Evolutionary conservation across 2,113 vertebrate genomes (phyloP).

Genomic region (Plotosus lineatus): DNA sequence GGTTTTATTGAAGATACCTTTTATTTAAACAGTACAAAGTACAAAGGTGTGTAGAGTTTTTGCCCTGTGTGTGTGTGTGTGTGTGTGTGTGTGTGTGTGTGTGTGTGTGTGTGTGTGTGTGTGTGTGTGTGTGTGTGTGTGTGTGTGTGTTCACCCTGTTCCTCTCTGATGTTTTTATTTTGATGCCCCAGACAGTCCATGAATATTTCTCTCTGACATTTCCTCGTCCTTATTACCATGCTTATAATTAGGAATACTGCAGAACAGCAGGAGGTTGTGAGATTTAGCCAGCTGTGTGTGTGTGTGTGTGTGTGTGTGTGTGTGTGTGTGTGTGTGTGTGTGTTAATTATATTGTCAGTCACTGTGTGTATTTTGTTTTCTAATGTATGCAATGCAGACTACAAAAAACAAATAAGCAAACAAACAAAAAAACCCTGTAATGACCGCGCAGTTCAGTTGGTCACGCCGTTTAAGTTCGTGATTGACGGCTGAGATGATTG

Average conservation of each 20-base stretch:
- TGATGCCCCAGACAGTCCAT: constrained; percentile 25
- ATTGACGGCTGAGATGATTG: constrained; percentile 24
- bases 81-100: neutral
- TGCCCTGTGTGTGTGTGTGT: neutral
- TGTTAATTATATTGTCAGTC: neutral
- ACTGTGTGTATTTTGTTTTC: constrained; percentile 17
- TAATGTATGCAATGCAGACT: neutral
- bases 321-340: constrained; percentile 26
- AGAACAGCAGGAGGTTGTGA: constrained; percentile 44
- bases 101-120: neutral
- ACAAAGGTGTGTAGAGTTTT: neutral
- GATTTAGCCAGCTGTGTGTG: constrained; percentile 21
- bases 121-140: neutral
- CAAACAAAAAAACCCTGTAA: too few species aligned
- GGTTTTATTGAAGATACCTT: too few species aligned
- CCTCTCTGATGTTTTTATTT: constrained; percentile 10
- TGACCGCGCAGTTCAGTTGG: too few species aligned
- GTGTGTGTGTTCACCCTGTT: neutral
- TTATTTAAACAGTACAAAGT: too few species aligned
- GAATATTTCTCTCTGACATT: constrained; percentile 51
- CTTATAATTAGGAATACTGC: constrained; percentile 43
- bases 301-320: constrained; percentile 35
- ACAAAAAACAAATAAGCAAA: too few species aligned
- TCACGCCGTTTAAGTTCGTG: constrained; percentile 26
- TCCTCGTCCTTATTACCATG: constrained; percentile 38